These are phyloP conservation scores for Sarcophaga variegata DNA, from an alignment of 2,888 invertebrate genomes.

Conservation along the genomic window DNA sequence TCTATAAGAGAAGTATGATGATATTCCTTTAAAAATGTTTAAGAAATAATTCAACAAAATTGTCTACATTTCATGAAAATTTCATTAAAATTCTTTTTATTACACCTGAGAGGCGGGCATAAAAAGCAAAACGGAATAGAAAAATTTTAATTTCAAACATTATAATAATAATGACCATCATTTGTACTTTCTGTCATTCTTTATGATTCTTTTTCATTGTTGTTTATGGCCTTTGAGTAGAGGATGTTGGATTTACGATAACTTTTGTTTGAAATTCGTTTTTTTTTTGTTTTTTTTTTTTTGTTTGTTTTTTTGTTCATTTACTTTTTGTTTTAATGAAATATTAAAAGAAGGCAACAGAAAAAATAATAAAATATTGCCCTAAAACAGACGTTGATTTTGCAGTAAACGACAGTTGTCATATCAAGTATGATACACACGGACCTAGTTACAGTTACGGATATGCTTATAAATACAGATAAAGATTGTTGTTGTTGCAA, in stretches of 20 bases:
- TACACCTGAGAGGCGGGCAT: not conserved
- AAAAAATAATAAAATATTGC: conserved; percentile 18
- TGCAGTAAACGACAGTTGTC: conserved; percentile 53
- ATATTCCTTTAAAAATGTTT: no score
- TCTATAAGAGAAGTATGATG: no score
- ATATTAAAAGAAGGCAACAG: not conserved
- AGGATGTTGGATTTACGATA: conserved; percentile 10
- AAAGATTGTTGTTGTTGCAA: not conserved
- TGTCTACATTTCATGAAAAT: no score
- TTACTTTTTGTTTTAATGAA: conserved; percentile 43
- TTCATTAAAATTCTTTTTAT: no score
- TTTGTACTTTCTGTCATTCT: conserved; percentile 3
- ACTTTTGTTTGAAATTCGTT: not conserved
- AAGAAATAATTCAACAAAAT: no score
- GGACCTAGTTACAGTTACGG: not conserved
- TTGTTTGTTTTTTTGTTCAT: not conserved
- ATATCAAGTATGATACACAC: conserved; percentile 36
- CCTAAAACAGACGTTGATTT: conserved; percentile 39
- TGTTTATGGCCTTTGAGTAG: no score
- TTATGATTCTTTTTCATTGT: no score
- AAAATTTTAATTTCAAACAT: not conserved
- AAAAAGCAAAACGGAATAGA: conserved; percentile 9
- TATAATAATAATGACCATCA: conserved; percentile 27
- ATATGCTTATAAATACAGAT: not conserved
- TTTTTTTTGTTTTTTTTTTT: no score